Percentiles rank a stretch among this genome's conserved stretches.
Evolutionary conservation across 2,888 invertebrate species (phyloP).

Genomic region (Hypomecis punctinalis): DNA sequence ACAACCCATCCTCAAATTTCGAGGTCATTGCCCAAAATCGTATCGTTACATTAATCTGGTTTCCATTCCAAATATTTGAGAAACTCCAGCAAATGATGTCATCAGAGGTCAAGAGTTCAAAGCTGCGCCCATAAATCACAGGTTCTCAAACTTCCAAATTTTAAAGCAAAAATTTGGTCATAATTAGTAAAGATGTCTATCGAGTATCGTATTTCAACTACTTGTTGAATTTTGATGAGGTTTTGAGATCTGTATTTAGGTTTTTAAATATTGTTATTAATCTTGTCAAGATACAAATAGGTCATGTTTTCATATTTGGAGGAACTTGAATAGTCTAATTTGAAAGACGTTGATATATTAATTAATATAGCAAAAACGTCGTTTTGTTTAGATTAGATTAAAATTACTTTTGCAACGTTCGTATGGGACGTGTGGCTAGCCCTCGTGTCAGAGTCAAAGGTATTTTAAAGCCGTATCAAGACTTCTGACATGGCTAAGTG

Average conservation of each 20-base stretch:
- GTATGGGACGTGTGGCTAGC: too few species aligned
- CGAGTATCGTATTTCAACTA: constrained; percentile 30
- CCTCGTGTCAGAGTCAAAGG: too few species aligned
- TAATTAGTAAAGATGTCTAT: constrained; percentile 25
- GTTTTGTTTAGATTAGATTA: too few species aligned
- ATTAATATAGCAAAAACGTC: background rate
- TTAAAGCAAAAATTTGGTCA: constrained; percentile 7
- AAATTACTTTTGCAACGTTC: too few species aligned
- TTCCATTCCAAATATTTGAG: constrained; percentile 35
- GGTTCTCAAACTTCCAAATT: constrained; percentile 19
- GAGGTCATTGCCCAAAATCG: constrained; percentile 35
- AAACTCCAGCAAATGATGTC: constrained; percentile 36
- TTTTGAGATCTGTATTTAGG: constrained; percentile 22
- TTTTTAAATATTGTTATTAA: constrained; percentile 3
- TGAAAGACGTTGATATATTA: background rate
- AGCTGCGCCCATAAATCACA: constrained; percentile 33
- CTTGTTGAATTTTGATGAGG: constrained; percentile 23
- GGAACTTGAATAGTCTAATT: background rate
- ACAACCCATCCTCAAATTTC: constrained; percentile 11
- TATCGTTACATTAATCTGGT: constrained; percentile 38
- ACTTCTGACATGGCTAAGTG: too few species aligned
- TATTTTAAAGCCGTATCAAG: too few species aligned
- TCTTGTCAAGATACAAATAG: constrained; percentile 2
- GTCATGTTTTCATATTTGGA: constrained; percentile 6
- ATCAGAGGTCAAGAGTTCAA: constrained; percentile 39